Evolutionary conservation across 2,797 vertebrate genomes (phyloP), one percentile per base, ranked within the genome.

Genomic region (Cirrhinus molitorella): DNA sequence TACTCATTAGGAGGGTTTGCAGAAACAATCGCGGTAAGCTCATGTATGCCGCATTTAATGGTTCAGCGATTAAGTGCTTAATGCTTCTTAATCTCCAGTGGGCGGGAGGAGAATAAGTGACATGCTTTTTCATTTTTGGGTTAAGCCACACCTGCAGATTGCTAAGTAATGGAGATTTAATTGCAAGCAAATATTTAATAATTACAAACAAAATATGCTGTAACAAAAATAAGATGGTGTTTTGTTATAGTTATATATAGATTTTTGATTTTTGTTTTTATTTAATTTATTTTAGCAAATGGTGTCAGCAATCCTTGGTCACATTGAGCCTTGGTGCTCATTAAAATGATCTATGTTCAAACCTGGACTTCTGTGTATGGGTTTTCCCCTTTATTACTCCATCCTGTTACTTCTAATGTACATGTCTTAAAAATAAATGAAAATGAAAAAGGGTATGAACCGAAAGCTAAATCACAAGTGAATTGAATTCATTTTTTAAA

Each of bases 21-120:
- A 49, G 14, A 37, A 76, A 43, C 47, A 67, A 67, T 34, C n/a
- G 37, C 31, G 6, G 9, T 49, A 16, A 72, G 13, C 6, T 4
- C 7, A 17, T 25, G 28, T 16, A 10, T 81, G 71, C 17, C 17
- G 59, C n/a, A n/a, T 66, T 40, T 53, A 40, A 73, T 51, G 6
- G 55, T 63, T 51, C 14, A 34, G 21, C 28, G 28, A 73, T 81
- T 81, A 81, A 66, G 51, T 28, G 31, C 71, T 81, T 71, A 71
- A 34, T n/a, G 28, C 19, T 53, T 82, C 19, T 66, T 82, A 28
- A 83, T 75, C 47, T 67, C n/a, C 66, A 11, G 66, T 51, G 61
- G 21, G 28, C 16, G 25, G 40, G 12, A 37, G 28, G 14, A 14
- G 23, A 40, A 37, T 65, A 49, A n/a, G 28, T 31, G 43, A n/a